phyloP scores from a whole-genome alignment of 2,797 vertebrate genomes.

The Selene dorsalis region DNA sequence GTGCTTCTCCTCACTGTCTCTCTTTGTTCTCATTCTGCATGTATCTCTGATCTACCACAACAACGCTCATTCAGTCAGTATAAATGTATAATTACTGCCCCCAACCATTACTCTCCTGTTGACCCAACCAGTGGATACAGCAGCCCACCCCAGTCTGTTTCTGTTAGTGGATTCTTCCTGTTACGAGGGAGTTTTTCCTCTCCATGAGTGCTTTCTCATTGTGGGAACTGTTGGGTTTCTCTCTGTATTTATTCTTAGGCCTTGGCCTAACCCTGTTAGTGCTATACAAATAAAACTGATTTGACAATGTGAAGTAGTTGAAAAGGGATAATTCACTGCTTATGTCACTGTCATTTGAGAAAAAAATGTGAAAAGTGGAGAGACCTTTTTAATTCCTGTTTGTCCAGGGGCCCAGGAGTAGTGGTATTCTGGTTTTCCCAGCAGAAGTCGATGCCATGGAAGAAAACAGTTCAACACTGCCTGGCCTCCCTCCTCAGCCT shows the following conservation, averaged over 20 bases:
- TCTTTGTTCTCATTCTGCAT: too few relatives aligned
- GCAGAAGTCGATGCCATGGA: conserved; percentile 80
- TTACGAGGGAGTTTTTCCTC: background rate
- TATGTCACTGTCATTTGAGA: background rate
- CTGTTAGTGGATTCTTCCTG: background rate
- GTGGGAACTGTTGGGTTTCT: background rate
- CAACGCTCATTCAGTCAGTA: background rate
- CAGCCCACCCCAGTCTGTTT: background rate
- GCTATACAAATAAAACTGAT: background rate
- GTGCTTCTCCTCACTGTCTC: too few relatives aligned
- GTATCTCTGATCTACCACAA: background rate
- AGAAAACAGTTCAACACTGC: conserved; percentile 81
- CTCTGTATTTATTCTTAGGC: background rate
- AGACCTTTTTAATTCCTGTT: conserved; percentile 51
- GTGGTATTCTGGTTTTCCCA: conserved; percentile 74
- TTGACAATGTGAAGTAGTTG: background rate
- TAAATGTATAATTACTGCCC: background rate
- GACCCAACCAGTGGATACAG: too few relatives aligned
- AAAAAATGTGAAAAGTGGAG: background rate
- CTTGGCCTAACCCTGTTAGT: too few relatives aligned
- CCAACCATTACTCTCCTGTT: too few relatives aligned
- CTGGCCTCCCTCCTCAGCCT: conserved; percentile 77
- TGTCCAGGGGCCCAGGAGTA: conserved; percentile 73
- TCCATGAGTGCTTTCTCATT: background rate
- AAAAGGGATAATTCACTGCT: background rate